Evolutionary conservation across 2,888 invertebrate species (phyloP), one percentile per base, ranked within the genome.

Genomic region (Lymantria dispar): DNA sequence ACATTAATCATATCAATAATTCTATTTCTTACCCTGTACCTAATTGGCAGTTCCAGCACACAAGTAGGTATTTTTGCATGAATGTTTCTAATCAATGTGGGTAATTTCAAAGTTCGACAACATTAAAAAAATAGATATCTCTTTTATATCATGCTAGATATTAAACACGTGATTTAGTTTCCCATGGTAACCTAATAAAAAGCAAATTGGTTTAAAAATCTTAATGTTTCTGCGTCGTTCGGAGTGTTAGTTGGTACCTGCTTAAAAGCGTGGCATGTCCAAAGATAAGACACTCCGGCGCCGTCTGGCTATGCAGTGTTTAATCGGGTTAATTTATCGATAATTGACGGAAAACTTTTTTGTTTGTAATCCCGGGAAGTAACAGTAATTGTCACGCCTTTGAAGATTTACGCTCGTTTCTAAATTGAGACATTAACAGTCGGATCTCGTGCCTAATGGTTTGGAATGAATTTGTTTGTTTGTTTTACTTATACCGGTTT

Each of bases 361-460:
- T 89, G 89, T 91, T 91, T 89, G 90, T 88, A 86, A 83, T 87
- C 86, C 85, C 84, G 87, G 90, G 79, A 89, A 90, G 87, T 88
- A 91, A 90, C 90, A 90, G 90, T 88, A 88, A 91, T 91, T 91
- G 91, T 91, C 91, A 91, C 90, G 91, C 90, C 90, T 91, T 87
- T 88, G 86, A 91, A 89, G 90, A 91, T 91, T 91, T 90, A 91
- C 90, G 90, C 86, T 81, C 89, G 88, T 87, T 87, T 87, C 89
- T 87, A 90, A 90, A 91, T 90, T 89, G 88, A 91, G 91, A 89
- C 91, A 90, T 91, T 88, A 90, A 89, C 88, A 90, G 85, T 87
- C 85, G 79, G 82, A 87, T 88, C 87, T 90, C 82, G 87, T 90
- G 89, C 89, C 88, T 90, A 91, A 91, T 91, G 90, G 90, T 82